Evolutionary conservation across 2,888 invertebrate genomes (phyloP).

Genomic region (Tridacna crocea): DNA sequence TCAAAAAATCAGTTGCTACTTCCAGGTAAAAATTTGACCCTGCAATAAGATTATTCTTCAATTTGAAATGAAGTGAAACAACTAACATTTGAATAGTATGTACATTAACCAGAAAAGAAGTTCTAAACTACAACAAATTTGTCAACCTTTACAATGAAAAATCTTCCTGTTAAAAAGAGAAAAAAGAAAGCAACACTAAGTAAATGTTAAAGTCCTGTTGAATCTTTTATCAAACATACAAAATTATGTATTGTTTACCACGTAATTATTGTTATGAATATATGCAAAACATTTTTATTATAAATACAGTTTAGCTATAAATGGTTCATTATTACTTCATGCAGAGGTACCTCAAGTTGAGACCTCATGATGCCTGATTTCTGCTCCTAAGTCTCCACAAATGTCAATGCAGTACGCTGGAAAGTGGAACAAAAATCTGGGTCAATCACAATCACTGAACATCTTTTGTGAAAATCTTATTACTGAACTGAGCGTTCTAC

Average conservation of each 20-base stretch:
- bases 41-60: background rate
- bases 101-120: too few species aligned
- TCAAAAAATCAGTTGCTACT: background rate
- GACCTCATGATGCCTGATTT: constrained; percentile 73
- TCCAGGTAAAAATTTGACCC: background rate
- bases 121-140: too few species aligned
- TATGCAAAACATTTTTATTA: constrained; percentile 79
- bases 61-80: constrained; percentile 1
- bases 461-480: constrained; percentile 5
- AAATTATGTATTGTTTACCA: background rate
- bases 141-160: background rate
- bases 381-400: constrained; percentile 77
- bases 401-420: constrained; percentile 74
- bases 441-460: constrained; percentile 68
- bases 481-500: background rate
- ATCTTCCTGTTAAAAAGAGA: constrained; percentile 4
- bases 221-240: background rate
- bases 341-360: constrained; percentile 76
- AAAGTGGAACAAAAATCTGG: constrained; percentile 81
- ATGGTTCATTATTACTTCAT: constrained; percentile 90
- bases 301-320: constrained; percentile 84
- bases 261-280: background rate
- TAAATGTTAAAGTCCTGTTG: background rate
- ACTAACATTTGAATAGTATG: background rate
- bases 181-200: background rate